These are phyloP conservation scores for Notarius lentiginosus DNA, from an alignment of 2,113 vertebrate species.

Conservation along the genomic window DNA sequence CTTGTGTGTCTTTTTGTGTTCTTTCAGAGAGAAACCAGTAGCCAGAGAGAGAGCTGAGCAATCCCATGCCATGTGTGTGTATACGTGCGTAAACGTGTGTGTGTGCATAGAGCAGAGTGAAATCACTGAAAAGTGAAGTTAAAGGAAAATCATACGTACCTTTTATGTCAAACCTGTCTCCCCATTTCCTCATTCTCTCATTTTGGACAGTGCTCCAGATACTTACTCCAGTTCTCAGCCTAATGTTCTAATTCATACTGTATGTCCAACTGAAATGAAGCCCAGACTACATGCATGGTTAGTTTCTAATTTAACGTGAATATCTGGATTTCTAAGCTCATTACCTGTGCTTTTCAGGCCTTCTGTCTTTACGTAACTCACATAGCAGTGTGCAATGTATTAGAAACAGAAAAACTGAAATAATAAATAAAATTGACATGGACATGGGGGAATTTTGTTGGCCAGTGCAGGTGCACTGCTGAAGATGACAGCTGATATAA, in stretches of 20 bases:
- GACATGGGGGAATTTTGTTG: background rate
- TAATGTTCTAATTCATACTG: background rate
- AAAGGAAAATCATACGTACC: too few relatives aligned
- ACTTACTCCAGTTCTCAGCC: background rate
- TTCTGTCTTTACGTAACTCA: background rate
- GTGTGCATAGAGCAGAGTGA: too few relatives aligned
- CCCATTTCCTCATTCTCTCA: too few relatives aligned
- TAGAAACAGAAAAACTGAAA: background rate
- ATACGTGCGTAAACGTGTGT: too few relatives aligned
- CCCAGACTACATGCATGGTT: conserved; percentile 1
- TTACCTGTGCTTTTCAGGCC: background rate
- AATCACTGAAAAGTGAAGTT: too few relatives aligned
- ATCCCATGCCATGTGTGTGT: too few relatives aligned
- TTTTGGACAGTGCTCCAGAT: too few relatives aligned
- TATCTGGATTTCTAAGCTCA: conserved; percentile 7
- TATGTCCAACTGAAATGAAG: background rate
- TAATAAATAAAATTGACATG: background rate
- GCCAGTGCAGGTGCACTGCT: background rate
- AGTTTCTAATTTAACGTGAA: conserved; percentile 2
- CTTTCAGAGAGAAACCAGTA: too few relatives aligned
- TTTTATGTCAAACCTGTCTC: too few relatives aligned
- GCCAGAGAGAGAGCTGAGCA: too few relatives aligned
- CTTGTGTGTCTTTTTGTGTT: too few relatives aligned
- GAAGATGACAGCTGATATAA: background rate
- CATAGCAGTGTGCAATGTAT: background rate